phyloP scores from a whole-genome alignment of 2,113 vertebrate species.

The crab-eating macaque (Macaca fascicularis) region T2T-MFA8v1.1 NC_088394.1:50615001-50615500 shows the following conservation, averaged over 20 bases:
- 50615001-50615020: conserved; percentile 70
- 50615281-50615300: conserved; percentile 94
- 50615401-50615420: conserved; percentile 97
- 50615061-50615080: conserved; percentile 65
- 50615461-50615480: conserved; percentile 95
- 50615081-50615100: conserved; percentile 62
- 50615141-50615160: conserved; percentile 91
- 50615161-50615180: conserved; percentile 90
- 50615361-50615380: conserved; percentile 88
- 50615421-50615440: conserved; percentile 90
- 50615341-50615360: conserved; percentile 89
- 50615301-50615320: conserved; percentile 99
- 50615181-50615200: conserved; percentile 93
- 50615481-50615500: conserved; percentile 99
- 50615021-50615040: conserved; percentile 72
- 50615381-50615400: conserved; percentile 97
- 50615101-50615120: conserved; percentile 80
- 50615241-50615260: conserved; percentile 97
- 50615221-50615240: conserved; percentile 94
- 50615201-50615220: conserved; percentile 86
- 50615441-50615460: conserved; percentile 96
- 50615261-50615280: conserved; percentile 98
- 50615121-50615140: conserved; percentile 83
- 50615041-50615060: conserved; percentile 64
- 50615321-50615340: conserved; percentile 99